Conservation (phyloP, 2,113 vertebrate genomes). For the Syngnathus scovelli region DNA sequence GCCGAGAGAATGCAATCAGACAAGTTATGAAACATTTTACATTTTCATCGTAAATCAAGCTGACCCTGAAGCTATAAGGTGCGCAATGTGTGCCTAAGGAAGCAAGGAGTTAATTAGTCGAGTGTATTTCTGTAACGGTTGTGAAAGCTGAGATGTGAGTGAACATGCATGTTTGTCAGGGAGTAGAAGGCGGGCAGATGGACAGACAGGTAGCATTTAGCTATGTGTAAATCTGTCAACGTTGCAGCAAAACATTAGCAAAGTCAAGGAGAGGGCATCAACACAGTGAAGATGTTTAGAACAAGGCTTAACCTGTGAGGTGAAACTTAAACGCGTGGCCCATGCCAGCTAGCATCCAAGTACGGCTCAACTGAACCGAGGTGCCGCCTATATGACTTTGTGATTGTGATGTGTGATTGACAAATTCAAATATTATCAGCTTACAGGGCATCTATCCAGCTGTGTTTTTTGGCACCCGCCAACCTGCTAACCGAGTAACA, state of each 20-base stretch:
- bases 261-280: constrained; percentile 32
- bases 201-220: constrained; percentile 23
- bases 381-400: constrained; percentile 23
- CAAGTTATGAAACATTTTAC: constrained; percentile 69
- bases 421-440: background rate
- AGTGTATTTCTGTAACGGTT: constrained; percentile 37
- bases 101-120: constrained; percentile 33
- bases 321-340: constrained; percentile 14
- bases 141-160: constrained; percentile 32
- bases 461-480: background rate
- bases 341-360: constrained; percentile 27
- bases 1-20: constrained; percentile 71
- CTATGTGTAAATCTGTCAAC: constrained; percentile 18
- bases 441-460: background rate
- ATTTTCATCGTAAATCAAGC: constrained; percentile 63
- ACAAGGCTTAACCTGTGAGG: constrained; percentile 26
- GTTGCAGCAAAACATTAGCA: constrained; percentile 21
- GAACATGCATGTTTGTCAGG: constrained; percentile 34
- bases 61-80: constrained; percentile 46
- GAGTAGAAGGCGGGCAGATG: constrained; percentile 13
- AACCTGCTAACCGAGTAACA: background rate
- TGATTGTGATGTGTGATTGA: constrained; percentile 13
- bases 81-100: constrained; percentile 33
- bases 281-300: constrained; percentile 10
- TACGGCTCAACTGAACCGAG: constrained; percentile 29